These are phyloP conservation scores for Ectropis crepuscularia DNA, from an alignment of 2,888 invertebrate species.

Conservation along the genomic window DNA sequence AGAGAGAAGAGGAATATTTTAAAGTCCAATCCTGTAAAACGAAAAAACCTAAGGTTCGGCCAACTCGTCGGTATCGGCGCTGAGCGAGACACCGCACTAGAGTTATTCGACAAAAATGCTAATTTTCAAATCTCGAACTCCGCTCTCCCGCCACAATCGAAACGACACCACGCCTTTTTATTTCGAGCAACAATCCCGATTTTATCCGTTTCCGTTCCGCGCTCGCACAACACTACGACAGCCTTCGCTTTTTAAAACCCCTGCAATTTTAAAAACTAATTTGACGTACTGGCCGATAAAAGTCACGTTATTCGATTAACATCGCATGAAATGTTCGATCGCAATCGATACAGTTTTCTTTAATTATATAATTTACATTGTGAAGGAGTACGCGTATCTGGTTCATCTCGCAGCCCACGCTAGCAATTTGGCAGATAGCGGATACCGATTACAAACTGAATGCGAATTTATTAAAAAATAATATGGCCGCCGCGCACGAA, in stretches of 20 bases:
- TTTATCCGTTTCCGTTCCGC: constrained; percentile 52
- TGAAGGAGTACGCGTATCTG: constrained; percentile 64
- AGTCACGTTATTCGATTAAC: constrained; percentile 68
- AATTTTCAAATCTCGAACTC: constrained; percentile 82
- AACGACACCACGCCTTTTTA: constrained; percentile 70
- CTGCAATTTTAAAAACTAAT: constrained; percentile 54
- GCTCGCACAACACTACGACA: constrained; percentile 45
- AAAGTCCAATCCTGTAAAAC: constrained; percentile 70
- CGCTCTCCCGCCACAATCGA: constrained; percentile 73
- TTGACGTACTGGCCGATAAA: constrained; percentile 62
- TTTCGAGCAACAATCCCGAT: constrained; percentile 66
- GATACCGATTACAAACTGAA: constrained; percentile 67
- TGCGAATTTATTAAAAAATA: constrained; percentile 74
- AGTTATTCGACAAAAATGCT: constrained; percentile 85
- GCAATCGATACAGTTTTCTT: constrained; percentile 73
- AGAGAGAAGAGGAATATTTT: constrained; percentile 63
- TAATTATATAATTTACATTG: constrained; percentile 82
- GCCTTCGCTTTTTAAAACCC: constrained; percentile 43
- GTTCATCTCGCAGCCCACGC: constrained; percentile 68
- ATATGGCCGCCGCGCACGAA: constrained; percentile 52
- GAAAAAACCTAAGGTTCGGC: constrained; percentile 68
- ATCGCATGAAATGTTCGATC: constrained; percentile 67
- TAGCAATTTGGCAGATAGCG: constrained; percentile 76
- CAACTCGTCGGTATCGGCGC: constrained; percentile 75
- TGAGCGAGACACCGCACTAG: constrained; percentile 79